These are phyloP conservation scores for Meteorus cinctellus DNA, from an alignment of 2,888 invertebrate species.

Conservation along the genomic window DNA sequence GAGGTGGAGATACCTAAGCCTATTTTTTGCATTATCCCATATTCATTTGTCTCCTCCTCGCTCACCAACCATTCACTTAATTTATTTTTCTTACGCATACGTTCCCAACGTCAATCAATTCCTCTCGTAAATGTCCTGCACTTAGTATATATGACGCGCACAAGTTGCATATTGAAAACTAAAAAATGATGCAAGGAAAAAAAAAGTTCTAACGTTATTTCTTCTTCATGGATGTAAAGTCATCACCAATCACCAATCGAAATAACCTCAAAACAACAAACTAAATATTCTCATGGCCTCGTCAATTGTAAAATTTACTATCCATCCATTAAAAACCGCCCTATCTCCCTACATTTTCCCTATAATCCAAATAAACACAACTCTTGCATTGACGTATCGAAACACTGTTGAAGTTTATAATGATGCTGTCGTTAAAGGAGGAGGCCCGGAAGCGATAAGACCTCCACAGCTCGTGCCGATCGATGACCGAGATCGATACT, in stretches of 20 bases:
- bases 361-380: too few relatives aligned
- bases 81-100: conserved; percentile 1
- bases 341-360: too few relatives aligned
- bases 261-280: too few relatives aligned
- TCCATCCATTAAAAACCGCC: too few relatives aligned
- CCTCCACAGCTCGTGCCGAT: conserved; percentile 37
- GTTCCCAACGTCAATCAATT: conserved; percentile 8
- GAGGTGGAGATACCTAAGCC: not conserved
- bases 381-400: not conserved
- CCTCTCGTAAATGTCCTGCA: conserved; percentile 8
- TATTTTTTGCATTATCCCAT: not conserved
- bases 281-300: too few relatives aligned
- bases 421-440: conserved; percentile 22
- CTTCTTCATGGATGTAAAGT: not conserved
- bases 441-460: conserved; percentile 36
- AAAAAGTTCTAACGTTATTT: not conserved
- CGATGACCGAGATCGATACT: conserved; percentile 44
- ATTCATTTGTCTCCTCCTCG: not conserved
- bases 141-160: not conserved
- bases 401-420: not conserved
- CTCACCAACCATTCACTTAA: not conserved
- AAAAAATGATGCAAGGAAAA: not conserved
- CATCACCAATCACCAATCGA: too few relatives aligned
- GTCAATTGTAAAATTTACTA: too few relatives aligned
- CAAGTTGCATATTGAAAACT: not conserved